Base-by-base conservation (phyloP, 2,113 vertebrate genomes). In the Hippocampus mohnikei region DNA sequence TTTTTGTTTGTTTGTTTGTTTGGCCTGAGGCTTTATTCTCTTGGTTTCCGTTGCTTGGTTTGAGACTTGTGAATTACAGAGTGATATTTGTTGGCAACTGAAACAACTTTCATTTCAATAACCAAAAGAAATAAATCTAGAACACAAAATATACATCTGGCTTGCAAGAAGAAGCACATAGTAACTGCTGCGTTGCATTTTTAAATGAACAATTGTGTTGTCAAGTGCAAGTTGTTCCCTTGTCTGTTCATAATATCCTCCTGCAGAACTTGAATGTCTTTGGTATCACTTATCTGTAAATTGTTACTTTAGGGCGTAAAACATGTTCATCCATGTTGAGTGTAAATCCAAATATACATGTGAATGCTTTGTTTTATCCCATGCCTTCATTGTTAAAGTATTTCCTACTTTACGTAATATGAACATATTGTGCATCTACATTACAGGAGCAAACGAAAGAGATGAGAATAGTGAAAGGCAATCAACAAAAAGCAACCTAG, bases 391-490 rank as follows among this genome's bases (percentile, higher is more conserved):
- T 27, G 10, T 10, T 55, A 1, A 55, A 55, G 53, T 20, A 25
- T 56, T 56, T 25, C 29, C 21, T 42, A 42, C 40, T 41, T 63
- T 37, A 33, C 3, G 6, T 60, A n/a, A 40, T 42, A 44, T 13
- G 1, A 16, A 21, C 23, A 18, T n/a, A 33, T 12, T 67, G 1
- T 75, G 10, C 70, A 33, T 69, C 71, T 72, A 33, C 70, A 15
- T 83, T 85, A 12, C 75, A 93, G 93, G 79, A 66, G 55, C 87
- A 23, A 94, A 88, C 84, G 90, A 92, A 73, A 87, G 89, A 15
- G 91, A 92, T 80, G 92, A 94, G 82, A 94, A 91, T 67, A 85
- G 72, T 21, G 92, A 96, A 23, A 75, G 86, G 3, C 68, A 74
- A 82, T 87, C 87, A 67, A 85, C 90, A 0, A 91, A 88, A 77